phyloP scores from a whole-genome alignment of 2,113 vertebrate genomes.

The Marmota flaviventris region DNA sequence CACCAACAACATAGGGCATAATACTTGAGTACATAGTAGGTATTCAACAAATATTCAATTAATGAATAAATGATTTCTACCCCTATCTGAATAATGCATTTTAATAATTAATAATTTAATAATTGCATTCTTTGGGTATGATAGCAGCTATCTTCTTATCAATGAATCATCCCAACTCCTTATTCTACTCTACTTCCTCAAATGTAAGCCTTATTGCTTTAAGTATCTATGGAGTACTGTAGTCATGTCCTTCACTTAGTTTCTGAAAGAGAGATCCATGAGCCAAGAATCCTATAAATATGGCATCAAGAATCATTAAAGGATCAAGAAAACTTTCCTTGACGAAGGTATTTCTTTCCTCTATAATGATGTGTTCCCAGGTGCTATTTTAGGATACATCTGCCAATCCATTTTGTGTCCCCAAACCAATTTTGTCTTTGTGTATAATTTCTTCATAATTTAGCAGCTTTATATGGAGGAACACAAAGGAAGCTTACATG shows the following conservation, averaged over 20 bases:
- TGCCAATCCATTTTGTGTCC: not conserved
- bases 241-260: not conserved
- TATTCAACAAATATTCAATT: not conserved
- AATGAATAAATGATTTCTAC: slow-evolving; percentile 20
- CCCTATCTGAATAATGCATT: not conserved
- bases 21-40: not conserved
- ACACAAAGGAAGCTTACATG: not conserved
- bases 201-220: not conserved
- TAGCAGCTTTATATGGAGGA: not conserved
- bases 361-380: not conserved
- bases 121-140: not conserved
- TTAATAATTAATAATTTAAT: not conserved
- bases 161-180: not conserved
- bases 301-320: not conserved
- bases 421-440: not conserved
- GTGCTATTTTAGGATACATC: not conserved
- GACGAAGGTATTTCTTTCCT: not conserved
- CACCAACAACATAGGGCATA: not conserved
- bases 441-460: not conserved
- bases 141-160: not conserved
- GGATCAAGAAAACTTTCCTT: not conserved
- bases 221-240: not conserved
- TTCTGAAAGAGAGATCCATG: not conserved
- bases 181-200: not conserved
- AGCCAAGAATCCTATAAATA: not conserved